Percentiles rank a stretch among this genome's conserved stretches.
Conservation (phyloP, 2,888 invertebrate species). For the Slavum lentiscoides region DNA sequence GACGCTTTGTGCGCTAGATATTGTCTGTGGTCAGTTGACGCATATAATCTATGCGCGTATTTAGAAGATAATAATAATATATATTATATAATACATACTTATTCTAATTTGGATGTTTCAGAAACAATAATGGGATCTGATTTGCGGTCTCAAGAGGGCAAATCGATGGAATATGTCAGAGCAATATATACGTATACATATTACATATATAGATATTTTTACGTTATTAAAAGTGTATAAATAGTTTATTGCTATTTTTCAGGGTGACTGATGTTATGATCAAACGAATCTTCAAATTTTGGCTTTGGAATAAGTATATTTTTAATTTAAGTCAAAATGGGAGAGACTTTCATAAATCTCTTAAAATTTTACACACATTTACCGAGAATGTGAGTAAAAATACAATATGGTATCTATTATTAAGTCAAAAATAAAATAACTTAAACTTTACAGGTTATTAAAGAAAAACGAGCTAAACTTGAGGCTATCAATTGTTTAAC, state of each 20-base stretch:
- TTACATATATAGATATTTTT: slow-evolving; percentile 1
- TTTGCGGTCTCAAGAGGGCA: slow-evolving; percentile 54
- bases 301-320: slow-evolving; percentile 52
- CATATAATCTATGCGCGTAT: not conserved
- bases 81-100: not conserved
- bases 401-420: not conserved
- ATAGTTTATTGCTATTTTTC: slow-evolving; percentile 3
- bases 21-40: slow-evolving; percentile 50
- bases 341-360: slow-evolving; percentile 51
- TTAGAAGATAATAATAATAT: not conserved
- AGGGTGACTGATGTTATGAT: slow-evolving; percentile 54
- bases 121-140: slow-evolving; percentile 55
- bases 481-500: slow-evolving; percentile 8
- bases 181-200: slow-evolving; percentile 54
- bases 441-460: slow-evolving; percentile 34
- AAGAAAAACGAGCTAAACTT: slow-evolving; percentile 37
- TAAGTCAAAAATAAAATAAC: not conserved
- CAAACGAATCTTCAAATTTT: slow-evolving; percentile 51
- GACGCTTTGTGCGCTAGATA: slow-evolving; percentile 54
- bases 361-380: slow-evolving; percentile 54
- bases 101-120: slow-evolving; percentile 34
- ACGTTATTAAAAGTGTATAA: not conserved
- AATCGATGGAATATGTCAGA: slow-evolving; percentile 54
- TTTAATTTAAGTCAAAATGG: slow-evolving; percentile 53
- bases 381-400: slow-evolving; percentile 54